Percentiles rank a stretch among this genome's conserved stretches.
phyloP scores from a whole-genome alignment of 1,140 invertebrate species.

The Polypedilum pembai region DNA sequence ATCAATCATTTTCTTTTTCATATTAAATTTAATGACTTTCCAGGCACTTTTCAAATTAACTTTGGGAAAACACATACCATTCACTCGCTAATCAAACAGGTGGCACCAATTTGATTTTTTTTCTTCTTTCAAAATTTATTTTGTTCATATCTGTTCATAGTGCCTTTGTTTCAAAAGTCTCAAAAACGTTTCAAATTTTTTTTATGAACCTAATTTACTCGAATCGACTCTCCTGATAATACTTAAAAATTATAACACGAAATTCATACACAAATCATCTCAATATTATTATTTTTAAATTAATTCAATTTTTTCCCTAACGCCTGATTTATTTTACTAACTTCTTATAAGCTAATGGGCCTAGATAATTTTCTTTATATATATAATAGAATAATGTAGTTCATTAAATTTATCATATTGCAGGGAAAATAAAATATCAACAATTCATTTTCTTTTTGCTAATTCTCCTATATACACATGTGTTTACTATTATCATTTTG shows the following conservation, averaged over 20 bases:
- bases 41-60: conserved; percentile 12
- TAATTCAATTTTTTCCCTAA: no score
- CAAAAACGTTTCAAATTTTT: not conserved
- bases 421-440: conserved; percentile 6
- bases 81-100: not conserved
- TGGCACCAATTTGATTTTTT: not conserved
- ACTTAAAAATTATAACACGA: conserved; percentile 19
- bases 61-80: not conserved
- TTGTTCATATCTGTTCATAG: not conserved
- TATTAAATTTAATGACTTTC: not conserved
- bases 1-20: not conserved
- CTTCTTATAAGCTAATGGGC: not conserved
- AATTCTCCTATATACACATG: not conserved
- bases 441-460: not conserved
- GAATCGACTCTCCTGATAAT: not conserved
- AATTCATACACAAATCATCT: conserved; percentile 5
- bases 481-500: not conserved
- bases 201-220: not conserved
- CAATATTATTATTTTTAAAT: not conserved
- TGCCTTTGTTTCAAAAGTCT: not conserved
- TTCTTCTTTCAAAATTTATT: not conserved
- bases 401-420: not conserved
- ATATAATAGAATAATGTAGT: not conserved
- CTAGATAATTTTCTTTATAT: not conserved
- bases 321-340: not conserved